phyloP scores from a whole-genome alignment of 2,113 vertebrate genomes.

The Opisthocomus hoazin region DNA sequence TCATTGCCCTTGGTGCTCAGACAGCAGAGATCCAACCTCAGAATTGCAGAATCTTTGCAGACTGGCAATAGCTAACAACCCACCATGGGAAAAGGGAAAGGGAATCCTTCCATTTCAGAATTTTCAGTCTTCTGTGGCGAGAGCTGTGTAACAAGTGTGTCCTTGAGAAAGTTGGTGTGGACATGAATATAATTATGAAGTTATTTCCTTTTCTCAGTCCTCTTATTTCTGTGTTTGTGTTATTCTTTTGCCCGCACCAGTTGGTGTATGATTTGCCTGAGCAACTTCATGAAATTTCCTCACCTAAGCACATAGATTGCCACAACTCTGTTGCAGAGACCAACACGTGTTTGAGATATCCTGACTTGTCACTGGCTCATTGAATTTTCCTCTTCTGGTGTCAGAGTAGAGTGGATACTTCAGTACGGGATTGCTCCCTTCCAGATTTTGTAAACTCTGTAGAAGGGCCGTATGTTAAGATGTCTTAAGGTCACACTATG shows the following conservation, averaged over 20 bases:
- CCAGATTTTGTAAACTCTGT: not conserved
- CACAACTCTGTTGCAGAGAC: not conserved
- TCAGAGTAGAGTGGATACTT: not conserved
- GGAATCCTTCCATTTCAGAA: not conserved
- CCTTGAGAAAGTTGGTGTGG: not conserved
- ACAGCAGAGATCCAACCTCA: not conserved
- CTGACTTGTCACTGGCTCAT: not conserved
- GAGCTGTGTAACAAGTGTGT: not conserved
- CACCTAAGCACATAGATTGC: not conserved
- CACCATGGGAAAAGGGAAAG: not conserved
- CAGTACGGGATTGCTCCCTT: not conserved
- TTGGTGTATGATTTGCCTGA: not conserved
- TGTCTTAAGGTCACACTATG: not conserved
- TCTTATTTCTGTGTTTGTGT: not conserved
- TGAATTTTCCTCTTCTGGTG: not conserved
- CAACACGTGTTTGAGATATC: not conserved
- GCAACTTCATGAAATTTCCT: not conserved
- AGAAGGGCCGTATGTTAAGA: not conserved
- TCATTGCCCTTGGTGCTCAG: not conserved
- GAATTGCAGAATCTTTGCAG: not conserved
- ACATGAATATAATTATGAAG: not conserved
- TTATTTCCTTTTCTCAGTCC: not conserved
- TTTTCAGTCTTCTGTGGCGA: not conserved
- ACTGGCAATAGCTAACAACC: not conserved
- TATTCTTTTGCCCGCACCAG: not conserved